Evolutionary conservation across 2,113 vertebrate genomes (phyloP).

Genomic region (Pelobates fuscus): DNA sequence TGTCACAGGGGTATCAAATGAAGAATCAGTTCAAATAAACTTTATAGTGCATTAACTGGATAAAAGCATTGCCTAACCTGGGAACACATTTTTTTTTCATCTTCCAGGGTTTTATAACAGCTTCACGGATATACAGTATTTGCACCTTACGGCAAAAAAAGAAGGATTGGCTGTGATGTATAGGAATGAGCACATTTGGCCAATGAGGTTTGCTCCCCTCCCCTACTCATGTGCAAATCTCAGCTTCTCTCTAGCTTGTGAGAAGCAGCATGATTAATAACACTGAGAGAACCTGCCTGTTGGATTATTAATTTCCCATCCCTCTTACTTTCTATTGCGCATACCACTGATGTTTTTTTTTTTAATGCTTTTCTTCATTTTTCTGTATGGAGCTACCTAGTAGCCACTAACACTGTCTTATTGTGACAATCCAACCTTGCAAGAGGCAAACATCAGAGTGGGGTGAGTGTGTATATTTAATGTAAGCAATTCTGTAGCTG

Average conservation of each 20-base stretch:
- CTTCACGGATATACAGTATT: slow-evolving; percentile 68
- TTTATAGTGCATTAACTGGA: slow-evolving; percentile 84
- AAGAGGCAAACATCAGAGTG: slow-evolving; percentile 71
- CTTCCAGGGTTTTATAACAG: slow-evolving; percentile 71
- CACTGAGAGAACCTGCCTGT: slow-evolving; percentile 78
- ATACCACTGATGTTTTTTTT: slow-evolving; percentile 65
- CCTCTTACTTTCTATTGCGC: slow-evolving; percentile 66
- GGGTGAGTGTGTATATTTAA: slow-evolving; percentile 78
- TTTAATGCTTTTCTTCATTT: slow-evolving; percentile 48
- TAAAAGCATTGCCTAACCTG: slow-evolving; percentile 67
- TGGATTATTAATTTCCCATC: slow-evolving; percentile 86
- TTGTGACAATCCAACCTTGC: slow-evolving; percentile 65
- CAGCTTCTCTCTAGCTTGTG: slow-evolving; percentile 69
- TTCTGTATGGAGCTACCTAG: slow-evolving; percentile 67
- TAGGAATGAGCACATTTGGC: slow-evolving; percentile 70
- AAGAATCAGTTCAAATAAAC: slow-evolving; percentile 90
- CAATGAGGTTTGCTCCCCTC: slow-evolving; percentile 70
- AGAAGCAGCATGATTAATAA: slow-evolving; percentile 82
- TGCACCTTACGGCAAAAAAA: slow-evolving; percentile 68
- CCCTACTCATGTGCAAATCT: slow-evolving; percentile 74
- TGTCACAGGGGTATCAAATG: slow-evolving; percentile 79
- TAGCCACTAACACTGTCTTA: slow-evolving; percentile 66
- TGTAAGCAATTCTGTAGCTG: slow-evolving; percentile 59
- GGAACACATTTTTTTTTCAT: slow-evolving; percentile 71
- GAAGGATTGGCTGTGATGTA: slow-evolving; percentile 77